These are phyloP conservation scores for Meloidogyne hapla DNA, from an alignment of 1,140 invertebrate species.

Conservation along the genomic window DNA sequence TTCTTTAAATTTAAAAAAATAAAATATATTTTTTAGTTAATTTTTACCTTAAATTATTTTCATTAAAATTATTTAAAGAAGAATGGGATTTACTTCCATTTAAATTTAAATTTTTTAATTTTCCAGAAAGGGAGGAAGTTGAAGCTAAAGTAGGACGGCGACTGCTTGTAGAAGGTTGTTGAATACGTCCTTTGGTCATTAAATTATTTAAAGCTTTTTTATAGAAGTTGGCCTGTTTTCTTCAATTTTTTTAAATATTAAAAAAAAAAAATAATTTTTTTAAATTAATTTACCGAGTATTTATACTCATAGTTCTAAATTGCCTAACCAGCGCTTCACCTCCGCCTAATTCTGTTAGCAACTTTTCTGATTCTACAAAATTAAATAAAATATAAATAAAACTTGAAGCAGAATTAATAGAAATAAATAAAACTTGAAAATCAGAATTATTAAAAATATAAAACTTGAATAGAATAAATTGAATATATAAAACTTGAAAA, in stretches of 20 bases:
- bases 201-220: slow-evolving; percentile 28
- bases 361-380: slow-evolving; percentile 16
- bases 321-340: slow-evolving; percentile 11
- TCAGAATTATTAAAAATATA: too few species aligned
- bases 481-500: background rate
- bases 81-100: background rate
- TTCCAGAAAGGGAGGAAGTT: slow-evolving; percentile 9
- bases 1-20: background rate
- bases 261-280: background rate
- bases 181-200: background rate
- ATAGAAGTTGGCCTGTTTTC: slow-evolving; percentile 34
- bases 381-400: background rate
- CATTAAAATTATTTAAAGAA: background rate
- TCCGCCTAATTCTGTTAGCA: slow-evolving; percentile 19
- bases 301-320: slow-evolving; percentile 14
- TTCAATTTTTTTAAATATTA: background rate
- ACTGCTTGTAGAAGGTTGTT: background rate
- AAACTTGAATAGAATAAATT: too few species aligned
- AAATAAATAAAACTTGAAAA: background rate
- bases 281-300: slow-evolving; percentile 9
- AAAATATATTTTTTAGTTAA: too few species aligned
- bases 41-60: background rate
- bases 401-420: background rate
- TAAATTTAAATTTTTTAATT: slow-evolving; percentile 2
- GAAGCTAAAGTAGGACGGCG: background rate